Conservation (phyloP, 2,113 vertebrate genomes). For the Muntiacus reevesi region DNA sequence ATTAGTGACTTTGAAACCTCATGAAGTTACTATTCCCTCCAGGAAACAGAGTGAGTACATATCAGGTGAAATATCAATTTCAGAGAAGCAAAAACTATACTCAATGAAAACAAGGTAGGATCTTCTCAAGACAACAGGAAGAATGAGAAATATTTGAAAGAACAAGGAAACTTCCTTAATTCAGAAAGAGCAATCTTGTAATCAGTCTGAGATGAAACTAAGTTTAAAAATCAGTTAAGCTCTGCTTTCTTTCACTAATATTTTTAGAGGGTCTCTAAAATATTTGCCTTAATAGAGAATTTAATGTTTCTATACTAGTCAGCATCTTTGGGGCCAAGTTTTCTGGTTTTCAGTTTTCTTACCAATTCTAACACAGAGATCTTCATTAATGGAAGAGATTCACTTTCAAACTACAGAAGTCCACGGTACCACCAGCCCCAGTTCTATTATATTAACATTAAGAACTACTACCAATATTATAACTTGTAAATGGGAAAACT, state of each 20-base stretch:
- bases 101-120: not conserved
- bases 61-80: not conserved
- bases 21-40: not conserved
- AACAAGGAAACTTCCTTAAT: not conserved
- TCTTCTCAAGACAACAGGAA: constrained; percentile 2
- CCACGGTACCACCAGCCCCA: not conserved
- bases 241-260: not conserved
- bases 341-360: not conserved
- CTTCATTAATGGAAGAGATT: not conserved
- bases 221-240: not conserved
- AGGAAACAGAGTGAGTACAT: not conserved
- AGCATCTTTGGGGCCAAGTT: not conserved
- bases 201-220: not conserved
- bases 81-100: not conserved
- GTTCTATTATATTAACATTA: not conserved
- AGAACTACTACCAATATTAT: not conserved
- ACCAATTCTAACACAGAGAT: not conserved
- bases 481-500: not conserved
- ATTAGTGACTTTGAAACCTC: not conserved
- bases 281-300: not conserved
- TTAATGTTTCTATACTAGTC: not conserved
- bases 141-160: not conserved
- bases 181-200: not conserved
- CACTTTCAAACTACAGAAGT: not conserved
- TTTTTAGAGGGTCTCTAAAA: not conserved